Base-by-base conservation (phyloP, 92 coral and sea anemone genomes). In the Montipora capitata region DNA sequence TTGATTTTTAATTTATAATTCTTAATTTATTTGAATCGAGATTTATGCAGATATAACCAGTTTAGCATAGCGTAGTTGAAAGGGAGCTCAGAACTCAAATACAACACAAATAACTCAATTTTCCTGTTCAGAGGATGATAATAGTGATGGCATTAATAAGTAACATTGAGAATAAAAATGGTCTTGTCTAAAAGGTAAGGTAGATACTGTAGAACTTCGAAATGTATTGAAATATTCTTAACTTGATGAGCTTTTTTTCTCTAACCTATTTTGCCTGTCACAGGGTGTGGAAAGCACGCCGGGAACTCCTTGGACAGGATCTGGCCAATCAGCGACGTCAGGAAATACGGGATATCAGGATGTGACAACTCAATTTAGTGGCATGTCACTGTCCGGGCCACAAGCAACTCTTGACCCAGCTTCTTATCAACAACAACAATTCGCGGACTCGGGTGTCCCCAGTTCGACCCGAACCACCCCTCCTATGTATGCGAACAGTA, bases 401-500 rank as follows among this genome's bases (percentile, higher is more conserved):
- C 98, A 92, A 64, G 80, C 91, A 51, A 90, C 96, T 68, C 45
- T 93, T 0, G 96, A 95, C 54, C 70, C 95, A 9, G 15, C 80
- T 2, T 56, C 90, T 3, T 80, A 87, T 35, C 78, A 74, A 4
- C 83, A 82, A 58, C 94, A 82, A 54, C 96, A 95, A 61, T 84
- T 78, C 83, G 93, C 92, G 75, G 96, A 96, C 65, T 93, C 98
- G 35, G 91, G 85, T 62, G 88, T 78, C 8, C 76, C 87, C 7
- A 92, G 90, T 68, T 92, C 99, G 70, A 87, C 96, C 74, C 82
- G 95, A 4, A 87, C 95, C 74, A 74, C 97, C 13, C 84, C 93
- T 49, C 85, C 98, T 3, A 83, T 93, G 80, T 97, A 96, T 80
- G 93, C 89, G 67, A 88, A 94, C 61, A 94, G 94, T 86, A 81